phyloP scores from a whole-genome alignment of 2,888 invertebrate species.

The Limnephilus auricula region DNA sequence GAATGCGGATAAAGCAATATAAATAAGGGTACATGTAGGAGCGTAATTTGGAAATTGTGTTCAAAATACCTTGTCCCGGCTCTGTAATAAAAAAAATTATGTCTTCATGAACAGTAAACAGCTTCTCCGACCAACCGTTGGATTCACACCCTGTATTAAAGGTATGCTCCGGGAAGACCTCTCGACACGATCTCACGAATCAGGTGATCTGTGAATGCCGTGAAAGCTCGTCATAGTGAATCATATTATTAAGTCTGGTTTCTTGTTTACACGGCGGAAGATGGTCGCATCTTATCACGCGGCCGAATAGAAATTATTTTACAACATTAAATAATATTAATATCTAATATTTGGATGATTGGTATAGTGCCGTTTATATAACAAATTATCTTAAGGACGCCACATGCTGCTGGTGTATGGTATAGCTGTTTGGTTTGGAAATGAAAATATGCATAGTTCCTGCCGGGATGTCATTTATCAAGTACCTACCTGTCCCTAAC shows the following conservation, averaged over 20 bases:
- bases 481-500: too few species aligned
- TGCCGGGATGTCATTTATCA: too few species aligned
- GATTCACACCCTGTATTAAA: slow-evolving; percentile 2
- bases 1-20: too few species aligned
- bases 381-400: too few species aligned
- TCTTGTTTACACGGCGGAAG: background rate
- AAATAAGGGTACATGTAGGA: too few species aligned
- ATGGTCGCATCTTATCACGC: background rate
- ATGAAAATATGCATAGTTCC: too few species aligned
- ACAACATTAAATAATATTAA: background rate
- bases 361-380: too few species aligned
- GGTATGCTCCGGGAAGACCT: slow-evolving; percentile 7
- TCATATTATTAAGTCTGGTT: background rate
- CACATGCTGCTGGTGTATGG: background rate
- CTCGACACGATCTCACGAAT: slow-evolving; percentile 40
- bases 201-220: slow-evolving; percentile 38
- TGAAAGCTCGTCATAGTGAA: slow-evolving; percentile 11
- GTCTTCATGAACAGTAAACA: background rate
- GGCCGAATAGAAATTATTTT: background rate
- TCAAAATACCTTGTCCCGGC: background rate
- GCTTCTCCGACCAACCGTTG: background rate
- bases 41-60: background rate
- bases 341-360: too few species aligned
- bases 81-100: background rate
- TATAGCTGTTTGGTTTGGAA: too few species aligned